These are phyloP conservation scores for Leptodactylus fuscus DNA, from an alignment of 2,113 vertebrate species.

Conservation along the genomic window DNA sequence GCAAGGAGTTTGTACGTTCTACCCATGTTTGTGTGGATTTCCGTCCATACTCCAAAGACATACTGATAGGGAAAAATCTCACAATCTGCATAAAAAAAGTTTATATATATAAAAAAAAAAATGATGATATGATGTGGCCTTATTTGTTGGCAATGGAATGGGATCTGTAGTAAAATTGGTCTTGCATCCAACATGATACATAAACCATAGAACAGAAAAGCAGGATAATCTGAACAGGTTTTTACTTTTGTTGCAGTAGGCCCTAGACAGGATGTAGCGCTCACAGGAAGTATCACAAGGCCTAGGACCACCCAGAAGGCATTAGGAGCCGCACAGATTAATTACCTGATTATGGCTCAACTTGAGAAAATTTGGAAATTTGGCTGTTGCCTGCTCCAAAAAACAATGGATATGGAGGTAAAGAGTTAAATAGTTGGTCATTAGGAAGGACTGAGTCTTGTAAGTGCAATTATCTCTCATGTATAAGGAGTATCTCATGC, in stretches of 20 bases:
- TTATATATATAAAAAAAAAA: no score
- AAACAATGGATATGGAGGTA: slow-evolving; percentile 27
- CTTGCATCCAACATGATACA: no score
- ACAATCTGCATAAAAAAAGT: no score
- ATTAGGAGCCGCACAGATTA: background rate
- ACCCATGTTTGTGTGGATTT: no score
- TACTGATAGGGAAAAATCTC: no score
- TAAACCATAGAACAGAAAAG: background rate
- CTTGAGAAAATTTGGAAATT: slow-evolving; percentile 18
- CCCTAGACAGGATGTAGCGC: background rate
- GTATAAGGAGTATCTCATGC: slow-evolving; percentile 42
- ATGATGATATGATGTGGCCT: no score
- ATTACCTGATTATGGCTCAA: slow-evolving; percentile 42
- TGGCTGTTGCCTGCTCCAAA: slow-evolving; percentile 13
- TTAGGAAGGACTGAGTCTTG: slow-evolving; percentile 39
- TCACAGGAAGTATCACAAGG: slow-evolving; percentile 20
- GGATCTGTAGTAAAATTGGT: no score
- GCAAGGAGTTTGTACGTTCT: no score
- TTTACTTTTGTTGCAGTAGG: background rate
- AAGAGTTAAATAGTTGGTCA: slow-evolving; percentile 52
- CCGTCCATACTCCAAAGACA: no score
- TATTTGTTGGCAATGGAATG: no score
- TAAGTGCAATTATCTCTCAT: slow-evolving; percentile 47
- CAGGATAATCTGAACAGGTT: background rate
- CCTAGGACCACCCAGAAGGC: slow-evolving; percentile 40